These are phyloP conservation scores for Cataglyphis hispanica DNA, from an alignment of 1,140 invertebrate genomes.

Conservation along the genomic window DNA sequence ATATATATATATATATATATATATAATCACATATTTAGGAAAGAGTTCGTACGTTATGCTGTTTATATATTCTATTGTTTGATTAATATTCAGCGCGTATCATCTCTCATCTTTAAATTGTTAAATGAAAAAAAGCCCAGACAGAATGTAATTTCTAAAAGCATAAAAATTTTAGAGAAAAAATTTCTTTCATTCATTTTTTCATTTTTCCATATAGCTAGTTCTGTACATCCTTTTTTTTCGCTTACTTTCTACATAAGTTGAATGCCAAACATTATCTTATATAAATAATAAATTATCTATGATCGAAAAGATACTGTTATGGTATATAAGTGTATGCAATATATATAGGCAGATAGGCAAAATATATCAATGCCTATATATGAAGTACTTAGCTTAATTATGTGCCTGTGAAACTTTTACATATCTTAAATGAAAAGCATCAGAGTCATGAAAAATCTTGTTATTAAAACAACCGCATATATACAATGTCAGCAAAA, in stretches of 20 bases:
- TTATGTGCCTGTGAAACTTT: not conserved
- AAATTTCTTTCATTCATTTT: not conserved
- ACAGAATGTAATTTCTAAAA: not conserved
- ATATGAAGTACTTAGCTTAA: constrained; percentile 29
- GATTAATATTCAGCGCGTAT: constrained; percentile 55
- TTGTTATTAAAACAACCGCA: constrained; percentile 70
- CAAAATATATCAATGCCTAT: not conserved
- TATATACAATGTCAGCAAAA: constrained; percentile 74
- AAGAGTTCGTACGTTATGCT: constrained; percentile 69
- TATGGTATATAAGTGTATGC: not conserved
- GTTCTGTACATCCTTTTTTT: not conserved
- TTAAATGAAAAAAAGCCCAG: constrained; percentile 50
- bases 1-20: not conserved
- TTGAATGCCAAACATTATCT: not conserved
- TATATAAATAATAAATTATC: constrained; percentile 20
- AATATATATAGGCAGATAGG: not conserved
- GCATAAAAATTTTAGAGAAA: not conserved
- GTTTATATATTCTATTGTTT: constrained; percentile 60
- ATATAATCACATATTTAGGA: constrained; percentile 64
- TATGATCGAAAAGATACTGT: not conserved
- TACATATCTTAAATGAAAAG: constrained; percentile 65
- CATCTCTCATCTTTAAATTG: constrained; percentile 53
- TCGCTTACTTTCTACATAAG: constrained; percentile 41
- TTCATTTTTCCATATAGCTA: too few species aligned
- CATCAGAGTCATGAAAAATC: constrained; percentile 70